Percentiles rank a stretch among this genome's conserved stretches.
Evolutionary conservation across 2,113 vertebrate species (phyloP).

Genomic region (Serilophus lunatus): DNA sequence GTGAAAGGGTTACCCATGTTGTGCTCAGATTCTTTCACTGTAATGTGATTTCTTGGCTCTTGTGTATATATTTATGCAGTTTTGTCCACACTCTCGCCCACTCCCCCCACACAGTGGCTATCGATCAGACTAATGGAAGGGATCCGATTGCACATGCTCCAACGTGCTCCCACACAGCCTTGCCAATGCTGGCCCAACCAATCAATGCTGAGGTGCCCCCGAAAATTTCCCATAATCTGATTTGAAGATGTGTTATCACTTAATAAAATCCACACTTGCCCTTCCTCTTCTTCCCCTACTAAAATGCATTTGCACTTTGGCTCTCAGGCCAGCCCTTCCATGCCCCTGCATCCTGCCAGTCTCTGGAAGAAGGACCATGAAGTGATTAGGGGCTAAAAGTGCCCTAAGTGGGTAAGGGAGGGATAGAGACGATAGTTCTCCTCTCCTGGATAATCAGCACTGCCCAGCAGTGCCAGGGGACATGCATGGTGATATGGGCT

Average conservation of each 20-base stretch:
- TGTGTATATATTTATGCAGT: conserved; percentile 90
- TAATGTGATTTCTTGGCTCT: conserved; percentile 95
- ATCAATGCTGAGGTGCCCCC: conserved; percentile 86
- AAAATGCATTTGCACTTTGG: conserved; percentile 33
- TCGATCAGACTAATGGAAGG: conserved; percentile 95
- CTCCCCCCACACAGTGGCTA: conserved; percentile 70
- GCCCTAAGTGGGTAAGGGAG: background rate
- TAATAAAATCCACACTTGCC: conserved; percentile 69
- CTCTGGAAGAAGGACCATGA: background rate
- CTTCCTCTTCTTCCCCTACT: conserved; percentile 52
- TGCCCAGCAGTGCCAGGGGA: background rate
- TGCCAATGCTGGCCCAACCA: conserved; percentile 82
- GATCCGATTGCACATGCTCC: conserved; percentile 92
- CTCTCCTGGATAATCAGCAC: background rate
- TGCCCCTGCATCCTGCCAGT: background rate
- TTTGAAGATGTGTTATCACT: conserved; percentile 68
- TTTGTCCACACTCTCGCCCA: conserved; percentile 86
- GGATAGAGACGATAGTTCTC: background rate
- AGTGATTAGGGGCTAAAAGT: background rate
- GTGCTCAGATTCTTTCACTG: conserved; percentile 84
- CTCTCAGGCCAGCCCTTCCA: background rate
- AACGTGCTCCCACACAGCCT: conserved; percentile 84
- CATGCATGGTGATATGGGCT: rapidly evolving
- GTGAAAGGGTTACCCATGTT: conserved; percentile 94
- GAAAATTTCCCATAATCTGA: conserved; percentile 84